Percentiles rank a stretch among this genome's conserved stretches.
Conservation (phyloP, 92 coral and sea anemone genomes). For the Meandrina meandrites region DNA sequence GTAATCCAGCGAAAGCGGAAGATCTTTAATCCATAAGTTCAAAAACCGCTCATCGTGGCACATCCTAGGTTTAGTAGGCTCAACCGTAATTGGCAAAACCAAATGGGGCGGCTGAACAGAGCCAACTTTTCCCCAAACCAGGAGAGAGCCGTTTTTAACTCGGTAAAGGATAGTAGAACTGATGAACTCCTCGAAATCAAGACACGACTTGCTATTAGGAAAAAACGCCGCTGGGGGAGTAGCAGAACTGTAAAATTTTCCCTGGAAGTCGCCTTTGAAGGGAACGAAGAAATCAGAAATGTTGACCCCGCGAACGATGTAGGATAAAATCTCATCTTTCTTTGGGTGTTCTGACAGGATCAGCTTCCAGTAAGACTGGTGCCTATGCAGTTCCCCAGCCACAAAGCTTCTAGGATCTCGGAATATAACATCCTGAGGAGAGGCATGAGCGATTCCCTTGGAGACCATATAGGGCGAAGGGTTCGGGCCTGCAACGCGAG, state of each 20-base stretch:
- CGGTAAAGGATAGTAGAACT: constrained; percentile 6
- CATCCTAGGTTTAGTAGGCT: constrained; percentile 31
- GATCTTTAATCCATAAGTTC: too few relatives aligned
- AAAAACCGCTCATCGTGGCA: constrained; percentile 34
- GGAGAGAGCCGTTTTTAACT: constrained; percentile 46
- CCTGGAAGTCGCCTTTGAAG: neutral
- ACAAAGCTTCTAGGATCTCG: constrained; percentile 48
- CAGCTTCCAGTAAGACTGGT: constrained; percentile 21
- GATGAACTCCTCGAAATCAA: neutral
- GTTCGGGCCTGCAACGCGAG: constrained; percentile 22
- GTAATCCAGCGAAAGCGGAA: constrained; percentile 27
- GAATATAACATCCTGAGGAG: constrained; percentile 34
- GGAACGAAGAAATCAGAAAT: constrained; percentile 12
- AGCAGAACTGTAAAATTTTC: neutral
- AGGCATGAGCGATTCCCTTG: constrained; percentile 2
- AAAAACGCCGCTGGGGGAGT: neutral
- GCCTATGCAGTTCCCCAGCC: constrained; percentile 48
- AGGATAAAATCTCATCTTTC: too few relatives aligned
- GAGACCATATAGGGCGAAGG: constrained; percentile 25
- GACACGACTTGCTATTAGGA: neutral
- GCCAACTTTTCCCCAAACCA: constrained; percentile 44
- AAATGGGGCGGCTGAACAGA: constrained; percentile 45
- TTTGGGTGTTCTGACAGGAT: constrained; percentile 16
- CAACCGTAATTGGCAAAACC: constrained; percentile 33
- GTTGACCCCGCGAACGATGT: too few relatives aligned